A percentile compares a stretch with the other conserved stretches of the same genome.
Evolutionary conservation across 2,113 vertebrate species (phyloP).

Genomic region (Spea bombifrons): DNA sequence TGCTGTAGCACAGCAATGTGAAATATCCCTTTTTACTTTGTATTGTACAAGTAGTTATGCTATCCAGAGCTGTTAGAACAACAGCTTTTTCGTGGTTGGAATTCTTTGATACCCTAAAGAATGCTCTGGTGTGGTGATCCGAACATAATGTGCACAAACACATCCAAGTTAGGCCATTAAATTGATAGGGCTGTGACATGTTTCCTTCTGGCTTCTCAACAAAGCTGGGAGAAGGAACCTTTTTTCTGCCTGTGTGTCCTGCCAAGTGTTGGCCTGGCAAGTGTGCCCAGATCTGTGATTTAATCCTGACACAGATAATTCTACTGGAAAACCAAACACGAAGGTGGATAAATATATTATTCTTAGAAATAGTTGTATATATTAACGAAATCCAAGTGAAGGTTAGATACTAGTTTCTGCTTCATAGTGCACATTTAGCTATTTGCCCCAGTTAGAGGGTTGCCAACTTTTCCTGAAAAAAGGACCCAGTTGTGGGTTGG

Average conservation of each 20-base stretch:
- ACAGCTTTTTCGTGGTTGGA: too few relatives aligned
- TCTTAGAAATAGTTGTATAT: too few relatives aligned
- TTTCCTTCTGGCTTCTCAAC: neutral
- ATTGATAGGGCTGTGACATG: neutral
- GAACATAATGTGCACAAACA: neutral
- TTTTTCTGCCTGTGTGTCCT: neutral
- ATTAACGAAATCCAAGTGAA: too few relatives aligned
- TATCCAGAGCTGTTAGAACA: too few relatives aligned
- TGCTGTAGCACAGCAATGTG: too few relatives aligned
- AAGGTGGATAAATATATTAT: neutral
- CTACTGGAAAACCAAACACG: neutral
- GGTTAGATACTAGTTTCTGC: too few relatives aligned
- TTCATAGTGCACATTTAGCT: too few relatives aligned
- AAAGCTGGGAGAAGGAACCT: slow-evolving; percentile 5
- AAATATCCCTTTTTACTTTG: too few relatives aligned
- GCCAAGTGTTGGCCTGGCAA: slow-evolving; percentile 12
- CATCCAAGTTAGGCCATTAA: slow-evolving; percentile 14
- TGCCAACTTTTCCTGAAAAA: too few relatives aligned
- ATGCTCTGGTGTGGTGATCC: neutral
- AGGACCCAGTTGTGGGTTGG: too few relatives aligned
- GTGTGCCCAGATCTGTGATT: neutral
- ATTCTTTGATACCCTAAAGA: neutral
- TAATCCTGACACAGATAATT: neutral
- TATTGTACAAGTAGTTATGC: too few relatives aligned
- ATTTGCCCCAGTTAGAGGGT: too few relatives aligned